These are phyloP conservation scores for Mus pahari DNA, from an alignment of 2,113 vertebrate species.

Conservation along the genomic window DNA sequence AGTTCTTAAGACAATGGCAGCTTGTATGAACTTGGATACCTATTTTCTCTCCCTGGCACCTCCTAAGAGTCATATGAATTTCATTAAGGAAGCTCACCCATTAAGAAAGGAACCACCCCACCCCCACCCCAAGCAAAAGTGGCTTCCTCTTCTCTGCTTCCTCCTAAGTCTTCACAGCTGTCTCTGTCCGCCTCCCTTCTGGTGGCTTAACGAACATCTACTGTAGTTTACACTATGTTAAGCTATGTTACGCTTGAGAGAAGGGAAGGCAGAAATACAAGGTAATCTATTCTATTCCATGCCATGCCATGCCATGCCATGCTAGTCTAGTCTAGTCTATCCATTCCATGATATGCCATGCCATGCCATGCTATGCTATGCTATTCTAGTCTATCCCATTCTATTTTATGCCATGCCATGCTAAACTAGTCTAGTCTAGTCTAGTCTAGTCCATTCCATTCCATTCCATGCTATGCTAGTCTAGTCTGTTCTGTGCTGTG, in stretches of 20 bases:
- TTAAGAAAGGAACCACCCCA: not conserved
- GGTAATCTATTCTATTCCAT: not conserved
- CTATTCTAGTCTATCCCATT: too few relatives aligned
- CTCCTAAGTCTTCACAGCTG: not conserved
- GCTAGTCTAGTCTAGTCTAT: not conserved
- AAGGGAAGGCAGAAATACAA: not conserved
- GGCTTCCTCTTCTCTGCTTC: not conserved
- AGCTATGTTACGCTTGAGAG: slow-evolving; percentile 7
- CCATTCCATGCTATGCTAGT: too few relatives aligned
- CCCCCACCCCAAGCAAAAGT: not conserved
- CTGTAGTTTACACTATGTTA: not conserved
- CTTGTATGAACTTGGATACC: not conserved
- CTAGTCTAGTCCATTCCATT: too few relatives aligned
- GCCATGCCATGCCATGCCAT: not conserved
- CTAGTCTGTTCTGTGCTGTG: too few relatives aligned
- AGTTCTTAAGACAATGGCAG: not conserved
- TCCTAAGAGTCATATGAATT: not conserved
- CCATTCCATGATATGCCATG: not conserved
- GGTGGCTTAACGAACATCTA: not conserved
- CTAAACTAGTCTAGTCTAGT: too few relatives aligned
- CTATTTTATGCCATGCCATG: too few relatives aligned
- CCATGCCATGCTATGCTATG: not conserved
- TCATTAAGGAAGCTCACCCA: not conserved
- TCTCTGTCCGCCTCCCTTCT: not conserved
- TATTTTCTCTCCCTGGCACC: not conserved